Evolutionary conservation across 1,140 invertebrate genomes (phyloP).

Genomic region (Heliconius eleuchia): DNA sequence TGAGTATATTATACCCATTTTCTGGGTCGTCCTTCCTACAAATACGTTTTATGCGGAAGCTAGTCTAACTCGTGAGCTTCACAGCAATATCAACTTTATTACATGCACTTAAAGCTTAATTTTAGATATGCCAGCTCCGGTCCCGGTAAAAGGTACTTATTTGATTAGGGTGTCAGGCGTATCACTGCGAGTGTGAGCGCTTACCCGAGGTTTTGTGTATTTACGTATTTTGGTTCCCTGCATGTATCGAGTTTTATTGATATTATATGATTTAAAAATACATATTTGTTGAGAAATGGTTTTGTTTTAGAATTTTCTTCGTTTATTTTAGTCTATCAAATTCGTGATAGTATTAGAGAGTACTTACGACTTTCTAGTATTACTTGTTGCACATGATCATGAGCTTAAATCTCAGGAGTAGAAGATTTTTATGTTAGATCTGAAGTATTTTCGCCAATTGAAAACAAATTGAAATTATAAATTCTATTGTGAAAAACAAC

Average conservation of each 20-base stretch:
- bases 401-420: too few relatives aligned
- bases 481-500: too few relatives aligned
- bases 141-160: conserved; percentile 80
- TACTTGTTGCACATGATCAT: not conserved
- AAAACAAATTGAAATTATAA: too few relatives aligned
- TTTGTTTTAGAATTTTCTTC: not conserved
- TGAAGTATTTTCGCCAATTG: too few relatives aligned
- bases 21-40: conserved; percentile 81
- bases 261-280: conserved; percentile 9
- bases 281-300: not conserved
- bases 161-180: conserved; percentile 81
- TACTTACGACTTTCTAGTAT: not conserved
- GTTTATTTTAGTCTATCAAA: not conserved
- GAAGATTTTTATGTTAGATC: too few relatives aligned
- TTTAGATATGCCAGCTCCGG: conserved; percentile 36
- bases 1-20: conserved; percentile 81
- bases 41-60: conserved; percentile 81
- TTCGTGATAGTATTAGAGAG: not conserved
- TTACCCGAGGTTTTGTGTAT: conserved; percentile 76
- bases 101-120: conserved; percentile 35
- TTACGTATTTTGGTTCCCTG: conserved; percentile 75
- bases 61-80: conserved; percentile 55
- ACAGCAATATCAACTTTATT: conserved; percentile 50
- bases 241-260: conserved; percentile 30
- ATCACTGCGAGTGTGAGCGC: conserved; percentile 77